Evolutionary conservation across 1,140 invertebrate genomes (phyloP).

Genomic region (Bactericera cockerelli): DNA sequence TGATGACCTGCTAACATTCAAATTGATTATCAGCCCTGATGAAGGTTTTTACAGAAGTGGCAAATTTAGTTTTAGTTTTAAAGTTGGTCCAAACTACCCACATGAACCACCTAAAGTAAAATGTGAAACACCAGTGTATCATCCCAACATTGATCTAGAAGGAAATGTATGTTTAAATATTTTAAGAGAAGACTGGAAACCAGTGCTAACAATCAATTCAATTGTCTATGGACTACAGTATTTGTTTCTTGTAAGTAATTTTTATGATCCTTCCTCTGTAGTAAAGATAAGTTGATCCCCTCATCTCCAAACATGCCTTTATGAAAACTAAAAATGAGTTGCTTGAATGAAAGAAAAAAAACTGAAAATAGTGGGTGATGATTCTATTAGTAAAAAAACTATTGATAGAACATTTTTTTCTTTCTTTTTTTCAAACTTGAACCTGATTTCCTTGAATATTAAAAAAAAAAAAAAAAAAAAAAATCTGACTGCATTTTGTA

Average conservation of each 20-base stretch:
- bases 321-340: neutral
- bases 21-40: slow-evolving; percentile 90
- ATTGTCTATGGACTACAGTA: slow-evolving; percentile 97
- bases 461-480: too few species aligned
- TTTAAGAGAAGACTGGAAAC: slow-evolving; percentile 96
- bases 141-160: slow-evolving; percentile 89
- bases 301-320: neutral
- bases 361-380: neutral
- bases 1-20: slow-evolving; percentile 91
- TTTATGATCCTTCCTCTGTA: neutral
- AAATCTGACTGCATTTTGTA: too few species aligned
- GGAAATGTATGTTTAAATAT: slow-evolving; percentile 93
- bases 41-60: slow-evolving; percentile 93
- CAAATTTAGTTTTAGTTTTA: slow-evolving; percentile 92
- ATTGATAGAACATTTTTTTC: too few species aligned
- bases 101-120: slow-evolving; percentile 93
- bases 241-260: slow-evolving; percentile 71
- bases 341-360: neutral
- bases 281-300: neutral
- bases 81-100: slow-evolving; percentile 91
- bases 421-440: too few species aligned
- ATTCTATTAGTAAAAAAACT: too few species aligned
- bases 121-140: slow-evolving; percentile 85
- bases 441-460: too few species aligned
- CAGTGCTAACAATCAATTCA: slow-evolving; percentile 92